Percentiles rank a stretch among this genome's conserved stretches.
These are phyloP conservation scores for Enteromius trimaculatus DNA, from an alignment of 2,797 vertebrate genomes.

Conservation along the genomic window DNA sequence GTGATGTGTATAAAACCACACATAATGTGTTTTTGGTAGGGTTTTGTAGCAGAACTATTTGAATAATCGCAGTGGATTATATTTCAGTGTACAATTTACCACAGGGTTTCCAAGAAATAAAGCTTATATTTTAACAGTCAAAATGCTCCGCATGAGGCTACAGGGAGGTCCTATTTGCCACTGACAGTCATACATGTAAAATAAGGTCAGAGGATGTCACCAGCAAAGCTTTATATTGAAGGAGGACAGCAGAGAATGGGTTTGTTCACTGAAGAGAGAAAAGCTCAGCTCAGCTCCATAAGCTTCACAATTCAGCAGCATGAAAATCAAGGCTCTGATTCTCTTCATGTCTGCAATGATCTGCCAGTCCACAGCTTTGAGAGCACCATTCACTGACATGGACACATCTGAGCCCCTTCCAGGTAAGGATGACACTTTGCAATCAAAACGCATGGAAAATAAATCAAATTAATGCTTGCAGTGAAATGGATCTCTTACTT, in stretches of 20 bases:
- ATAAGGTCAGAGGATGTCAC: constrained; percentile 46
- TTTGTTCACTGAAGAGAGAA: constrained; percentile 37
- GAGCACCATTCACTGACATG: constrained; percentile 44
- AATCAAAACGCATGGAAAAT: neutral
- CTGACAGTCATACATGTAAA: constrained; percentile 29
- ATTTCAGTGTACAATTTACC: neutral
- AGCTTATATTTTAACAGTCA: neutral
- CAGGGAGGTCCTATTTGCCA: constrained; percentile 64
- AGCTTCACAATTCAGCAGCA: constrained; percentile 23
- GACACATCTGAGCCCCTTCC: constrained; percentile 59
- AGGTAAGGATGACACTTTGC: constrained; percentile 64
- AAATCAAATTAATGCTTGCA: neutral
- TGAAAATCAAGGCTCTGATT: constrained; percentile 68
- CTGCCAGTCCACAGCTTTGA: constrained; percentile 60
- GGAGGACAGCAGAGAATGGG: constrained; percentile 20
- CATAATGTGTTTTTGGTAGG: neutral
- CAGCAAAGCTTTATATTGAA: constrained; percentile 44
- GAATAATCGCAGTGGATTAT: constrained; percentile 19
- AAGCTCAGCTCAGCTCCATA: constrained; percentile 5
- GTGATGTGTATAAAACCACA: neutral
- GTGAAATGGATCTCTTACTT: constrained; percentile 37
- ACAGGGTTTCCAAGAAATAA: constrained; percentile 31
- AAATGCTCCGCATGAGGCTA: neutral
- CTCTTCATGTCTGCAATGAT: constrained; percentile 66
- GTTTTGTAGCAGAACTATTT: constrained; percentile 15